phyloP scores from a whole-genome alignment of 2,888 invertebrate genomes.

The Entomobrya multifasciata region DNA sequence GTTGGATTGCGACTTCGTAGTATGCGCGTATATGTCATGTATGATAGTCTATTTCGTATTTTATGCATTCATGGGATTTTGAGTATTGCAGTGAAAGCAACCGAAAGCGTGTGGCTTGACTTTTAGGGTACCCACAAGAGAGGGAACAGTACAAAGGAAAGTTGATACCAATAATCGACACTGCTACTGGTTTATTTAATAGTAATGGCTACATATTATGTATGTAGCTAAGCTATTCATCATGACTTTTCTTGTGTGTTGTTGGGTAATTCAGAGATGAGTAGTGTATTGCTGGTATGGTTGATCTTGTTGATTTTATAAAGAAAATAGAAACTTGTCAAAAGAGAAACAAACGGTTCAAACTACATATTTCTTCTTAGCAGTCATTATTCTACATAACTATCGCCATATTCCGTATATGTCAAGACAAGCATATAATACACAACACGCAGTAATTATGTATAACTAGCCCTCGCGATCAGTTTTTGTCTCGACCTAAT shows the following conservation, averaged over 20 bases:
- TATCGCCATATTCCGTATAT: too few species aligned
- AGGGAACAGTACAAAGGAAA: constrained; percentile 22
- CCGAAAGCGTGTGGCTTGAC: constrained; percentile 13
- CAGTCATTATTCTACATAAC: background rate
- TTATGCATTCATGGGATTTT: constrained; percentile 18
- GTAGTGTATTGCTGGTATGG: background rate
- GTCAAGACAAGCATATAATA: too few species aligned
- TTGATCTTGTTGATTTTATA: constrained; percentile 33
- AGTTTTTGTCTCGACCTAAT: background rate
- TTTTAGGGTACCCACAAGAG: constrained; percentile 20
- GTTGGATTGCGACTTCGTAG: background rate
- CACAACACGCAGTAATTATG: too few species aligned
- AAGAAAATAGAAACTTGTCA: too few species aligned
- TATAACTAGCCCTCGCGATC: background rate
- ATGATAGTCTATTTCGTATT: background rate
- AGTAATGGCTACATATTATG: background rate
- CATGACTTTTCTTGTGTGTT: background rate
- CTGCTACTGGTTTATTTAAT: background rate
- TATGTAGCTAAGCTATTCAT: background rate
- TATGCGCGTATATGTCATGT: background rate
- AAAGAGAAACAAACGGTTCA: background rate
- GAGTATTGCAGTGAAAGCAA: constrained; percentile 4
- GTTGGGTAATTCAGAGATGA: background rate
- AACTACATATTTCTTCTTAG: background rate
- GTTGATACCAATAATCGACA: background rate